Evolutionary conservation across 2,888 invertebrate genomes (phyloP).

Genomic region (Tenthredo mesomela): DNA sequence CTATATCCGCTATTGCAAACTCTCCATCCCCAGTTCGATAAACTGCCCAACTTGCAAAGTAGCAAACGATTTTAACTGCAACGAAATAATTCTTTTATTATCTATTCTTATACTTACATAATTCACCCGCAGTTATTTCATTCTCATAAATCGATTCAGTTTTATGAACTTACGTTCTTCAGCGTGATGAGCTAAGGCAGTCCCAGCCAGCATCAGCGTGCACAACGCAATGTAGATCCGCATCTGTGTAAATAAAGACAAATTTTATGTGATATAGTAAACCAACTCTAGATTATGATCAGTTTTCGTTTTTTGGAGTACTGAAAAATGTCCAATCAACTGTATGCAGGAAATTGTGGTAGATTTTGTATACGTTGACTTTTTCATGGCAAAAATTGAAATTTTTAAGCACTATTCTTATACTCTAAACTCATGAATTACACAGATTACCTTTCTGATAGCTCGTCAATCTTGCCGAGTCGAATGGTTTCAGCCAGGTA

Average conservation of each 20-base stretch:
- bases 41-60: not conserved
- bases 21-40: not conserved
- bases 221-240: not conserved
- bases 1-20: not conserved
- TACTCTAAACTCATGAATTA: too few species aligned
- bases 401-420: too few species aligned
- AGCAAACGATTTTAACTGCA: slow-evolving; percentile 10
- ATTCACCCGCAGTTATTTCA: not conserved
- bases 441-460: too few species aligned
- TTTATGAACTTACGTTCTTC: not conserved
- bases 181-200: not conserved
- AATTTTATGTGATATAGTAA: not conserved
- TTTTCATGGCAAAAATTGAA: too few species aligned
- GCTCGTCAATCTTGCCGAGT: too few species aligned
- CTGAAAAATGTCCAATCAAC: too few species aligned
- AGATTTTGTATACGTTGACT: too few species aligned
- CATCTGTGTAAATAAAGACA: not conserved
- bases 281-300: too few species aligned
- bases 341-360: too few species aligned
- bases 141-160: not conserved
- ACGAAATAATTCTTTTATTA: not conserved
- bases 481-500: too few species aligned
- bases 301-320: too few species aligned
- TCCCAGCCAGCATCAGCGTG: not conserved
- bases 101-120: not conserved